Evolutionary conservation across 2,113 vertebrate genomes (phyloP).

Genomic region (Ammodytes marinus): DNA sequence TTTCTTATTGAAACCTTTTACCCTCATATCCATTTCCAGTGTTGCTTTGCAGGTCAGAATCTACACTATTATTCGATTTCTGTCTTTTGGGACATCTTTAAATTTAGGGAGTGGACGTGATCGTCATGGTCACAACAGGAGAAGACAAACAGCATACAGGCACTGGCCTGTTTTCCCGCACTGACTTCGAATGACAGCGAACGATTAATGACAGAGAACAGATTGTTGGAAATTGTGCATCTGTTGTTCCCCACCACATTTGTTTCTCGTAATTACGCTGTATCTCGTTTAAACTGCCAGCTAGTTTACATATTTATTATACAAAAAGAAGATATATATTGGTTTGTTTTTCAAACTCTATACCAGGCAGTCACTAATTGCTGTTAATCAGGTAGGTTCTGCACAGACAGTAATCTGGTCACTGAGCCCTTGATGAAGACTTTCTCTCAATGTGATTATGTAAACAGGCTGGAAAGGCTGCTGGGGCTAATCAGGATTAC

Average conservation of each 20-base stretch:
- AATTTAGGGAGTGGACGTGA: not conserved
- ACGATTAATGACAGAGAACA: slow-evolving; percentile 40
- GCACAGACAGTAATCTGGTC: slow-evolving; percentile 73
- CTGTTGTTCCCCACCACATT: slow-evolving; percentile 27
- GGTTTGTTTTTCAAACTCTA: slow-evolving; percentile 19
- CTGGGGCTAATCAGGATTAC: slow-evolving; percentile 81
- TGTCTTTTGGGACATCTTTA: not conserved
- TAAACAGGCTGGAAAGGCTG: slow-evolving; percentile 76
- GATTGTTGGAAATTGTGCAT: slow-evolving; percentile 59
- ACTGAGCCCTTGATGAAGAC: slow-evolving; percentile 76
- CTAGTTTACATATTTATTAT: not conserved
- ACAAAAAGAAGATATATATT: not conserved
- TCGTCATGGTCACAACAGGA: slow-evolving; percentile 13
- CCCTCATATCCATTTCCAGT: slow-evolving; percentile 27
- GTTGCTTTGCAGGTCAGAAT: not conserved
- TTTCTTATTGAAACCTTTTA: slow-evolving; percentile 7
- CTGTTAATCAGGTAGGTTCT: slow-evolving; percentile 66
- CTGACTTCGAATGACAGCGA: slow-evolving; percentile 36
- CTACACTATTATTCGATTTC: not conserved
- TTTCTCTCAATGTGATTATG: slow-evolving; percentile 78
- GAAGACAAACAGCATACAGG: slow-evolving; percentile 14
- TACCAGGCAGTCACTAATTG: slow-evolving; percentile 59
- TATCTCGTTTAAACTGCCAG: not conserved
- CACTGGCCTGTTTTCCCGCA: slow-evolving; percentile 15
- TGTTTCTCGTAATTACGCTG: slow-evolving; percentile 12